Evolutionary conservation across 2,113 vertebrate species (phyloP).

Genomic region (Perca flavescens): DNA sequence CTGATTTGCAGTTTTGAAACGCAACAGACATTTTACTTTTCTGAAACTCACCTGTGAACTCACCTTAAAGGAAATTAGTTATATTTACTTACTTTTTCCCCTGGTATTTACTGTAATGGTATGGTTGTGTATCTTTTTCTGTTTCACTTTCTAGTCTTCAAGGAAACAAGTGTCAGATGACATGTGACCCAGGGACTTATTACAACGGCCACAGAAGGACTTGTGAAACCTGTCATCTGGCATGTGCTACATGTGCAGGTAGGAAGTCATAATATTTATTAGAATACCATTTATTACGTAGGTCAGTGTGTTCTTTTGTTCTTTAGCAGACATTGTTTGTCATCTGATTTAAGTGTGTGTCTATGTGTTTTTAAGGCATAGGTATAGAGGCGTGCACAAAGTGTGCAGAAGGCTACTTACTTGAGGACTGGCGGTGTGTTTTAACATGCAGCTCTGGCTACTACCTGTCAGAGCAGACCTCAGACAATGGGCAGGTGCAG

Average conservation of each 20-base stretch:
- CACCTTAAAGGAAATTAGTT: neutral
- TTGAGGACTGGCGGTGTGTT: slow-evolving; percentile 96
- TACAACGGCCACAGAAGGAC: slow-evolving; percentile 89
- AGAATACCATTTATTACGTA: neutral
- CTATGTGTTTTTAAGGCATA: slow-evolving; percentile 83
- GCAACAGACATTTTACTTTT: neutral
- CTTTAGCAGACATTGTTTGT: neutral
- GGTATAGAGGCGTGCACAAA: slow-evolving; percentile 92
- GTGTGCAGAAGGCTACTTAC: slow-evolving; percentile 90
- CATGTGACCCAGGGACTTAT: slow-evolving; percentile 91
- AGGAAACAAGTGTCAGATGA: slow-evolving; percentile 90
- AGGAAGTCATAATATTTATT: slow-evolving; percentile 23
- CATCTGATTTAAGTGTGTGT: slow-evolving; percentile 10
- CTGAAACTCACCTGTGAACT: neutral
- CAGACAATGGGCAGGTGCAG: slow-evolving; percentile 87
- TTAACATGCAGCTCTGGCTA: slow-evolving; percentile 89
- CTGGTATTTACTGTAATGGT: neutral
- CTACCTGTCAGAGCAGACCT: slow-evolving; percentile 88
- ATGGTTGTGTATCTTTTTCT: neutral
- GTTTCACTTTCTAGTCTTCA: slow-evolving; percentile 86
- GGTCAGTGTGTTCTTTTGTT: neutral
- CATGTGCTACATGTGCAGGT: slow-evolving; percentile 96
- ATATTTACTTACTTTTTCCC: neutral
- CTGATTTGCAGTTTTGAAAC: neutral
- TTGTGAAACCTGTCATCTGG: slow-evolving; percentile 92